A percentile compares a stretch with the other conserved stretches of the same genome.
phyloP scores from a whole-genome alignment of 2,113 vertebrate genomes.

The Cyanistes caeruleus region DNA sequence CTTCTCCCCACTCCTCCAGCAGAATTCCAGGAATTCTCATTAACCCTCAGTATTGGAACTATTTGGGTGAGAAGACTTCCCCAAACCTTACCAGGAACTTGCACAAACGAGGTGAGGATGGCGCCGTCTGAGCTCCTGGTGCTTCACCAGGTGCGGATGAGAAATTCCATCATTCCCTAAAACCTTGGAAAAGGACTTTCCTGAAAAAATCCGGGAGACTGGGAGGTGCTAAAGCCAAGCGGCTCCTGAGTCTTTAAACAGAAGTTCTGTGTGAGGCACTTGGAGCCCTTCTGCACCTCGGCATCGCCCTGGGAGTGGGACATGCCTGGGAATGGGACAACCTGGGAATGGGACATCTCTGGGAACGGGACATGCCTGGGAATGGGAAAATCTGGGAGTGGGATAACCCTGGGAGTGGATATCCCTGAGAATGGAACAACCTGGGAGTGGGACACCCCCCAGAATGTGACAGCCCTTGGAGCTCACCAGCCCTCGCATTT shows the following conservation, averaged over 20 bases:
- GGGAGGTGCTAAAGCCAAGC: not conserved
- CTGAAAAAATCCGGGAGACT: not conserved
- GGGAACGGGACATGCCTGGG: not conserved
- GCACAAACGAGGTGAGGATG: not conserved
- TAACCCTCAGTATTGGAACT: not conserved
- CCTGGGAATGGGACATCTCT: not conserved
- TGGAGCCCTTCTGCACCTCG: not conserved
- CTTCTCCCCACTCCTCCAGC: not conserved
- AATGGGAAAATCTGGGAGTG: not conserved
- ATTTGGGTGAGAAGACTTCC: too few species aligned
- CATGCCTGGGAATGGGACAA: accelerated
- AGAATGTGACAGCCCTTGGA: accelerated
- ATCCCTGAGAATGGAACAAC: not conserved
- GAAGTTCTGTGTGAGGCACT: not conserved
- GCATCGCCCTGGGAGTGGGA: not conserved
- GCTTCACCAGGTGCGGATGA: not conserved
- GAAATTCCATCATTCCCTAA: not conserved
- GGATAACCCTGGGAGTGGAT: not conserved
- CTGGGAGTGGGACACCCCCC: not conserved
- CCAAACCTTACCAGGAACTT: not conserved
- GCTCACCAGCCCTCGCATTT: accelerated
- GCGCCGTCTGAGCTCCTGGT: not conserved
- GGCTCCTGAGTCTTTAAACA: accelerated
- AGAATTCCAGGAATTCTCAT: not conserved
- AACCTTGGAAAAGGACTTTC: accelerated